Evolutionary conservation across 2,888 invertebrate species (phyloP), one percentile per base, ranked within the genome.

Genomic region (Sussaba pulchella): DNA sequence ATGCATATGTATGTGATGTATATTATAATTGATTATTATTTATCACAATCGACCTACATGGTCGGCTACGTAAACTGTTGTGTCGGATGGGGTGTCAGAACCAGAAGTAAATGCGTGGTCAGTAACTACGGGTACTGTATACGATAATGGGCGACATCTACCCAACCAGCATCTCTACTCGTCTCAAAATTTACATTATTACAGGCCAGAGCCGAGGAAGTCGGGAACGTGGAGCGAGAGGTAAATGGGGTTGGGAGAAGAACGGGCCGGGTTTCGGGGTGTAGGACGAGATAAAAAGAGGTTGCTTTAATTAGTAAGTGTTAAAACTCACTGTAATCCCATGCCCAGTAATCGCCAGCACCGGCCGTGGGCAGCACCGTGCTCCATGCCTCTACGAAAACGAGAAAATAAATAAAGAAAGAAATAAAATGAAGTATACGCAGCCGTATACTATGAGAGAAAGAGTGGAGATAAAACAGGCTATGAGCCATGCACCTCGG

Each of bases 371-470:
- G 92, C 86, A 92, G 91, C 87, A 92, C 87, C 87, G 91, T 90
- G 88, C 92, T 92, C 92, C 92, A 92, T 88, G 91, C 89, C 89
- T 92, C 92, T 91, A 90, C 86, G 88, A 87, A 87, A 88, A 79
- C 63, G 81, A 84, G 57, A 75, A 82, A 79, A 82, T 31, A 31
- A 31, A 31, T 31, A 31, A 61, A 78, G 57, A 71, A 75, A 78
- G 64, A 80, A 78, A 83, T 81, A 67, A 80, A 82, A 70, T 71
- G 61, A 80, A 73, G 59, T 61, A 66, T 73, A 64, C 66, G 69
- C 66, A 14, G 47, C 24, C 21, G 59, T 67, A 36, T 63, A 31
- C 14, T 61, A 66, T 31, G 9, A 77, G 70, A 74, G 72, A 75
- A 57, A 47, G 57, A 26, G 31, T 9, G 57, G 31, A 57, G 57